Evolutionary conservation across 2,113 vertebrate species (phyloP), one percentile per base, ranked within the genome.

Genomic region (Hydrochoerus hydrochaeris): DNA sequence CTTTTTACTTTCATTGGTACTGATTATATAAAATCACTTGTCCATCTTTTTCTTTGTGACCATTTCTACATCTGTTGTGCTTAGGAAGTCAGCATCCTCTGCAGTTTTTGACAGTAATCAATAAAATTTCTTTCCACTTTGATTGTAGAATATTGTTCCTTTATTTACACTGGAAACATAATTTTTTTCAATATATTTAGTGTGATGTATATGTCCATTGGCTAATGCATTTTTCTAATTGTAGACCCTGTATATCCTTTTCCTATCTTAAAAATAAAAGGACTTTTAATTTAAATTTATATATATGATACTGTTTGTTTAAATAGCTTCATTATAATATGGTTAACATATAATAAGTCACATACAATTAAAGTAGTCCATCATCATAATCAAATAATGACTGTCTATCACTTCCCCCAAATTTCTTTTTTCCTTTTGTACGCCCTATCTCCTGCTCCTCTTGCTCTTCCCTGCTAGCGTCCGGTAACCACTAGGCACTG

Each of bases 241-340:
- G 85, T 75, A 65, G 62, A 67, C 22, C 16, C 80, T 71, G 0
- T 85, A 17, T 85, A 69, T 62, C 54, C 32, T 73, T 73, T 90
- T 81, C 24, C 86, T 90, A 49, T 89, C 35, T 91, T 89, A 93
- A 92, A 92, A 80, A 54, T 52, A 63, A 93, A 95, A 90, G 60
- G n/a, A 35, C 16, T 54, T 86, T 80, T 80, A 78, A 54, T 81
- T 54, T 71, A 78, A 87, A 95, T 93, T 73, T 89, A 35, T 85
- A 73, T 88, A 38, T 16, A 88, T 24, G 46, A 67, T 89, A 38
- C 16, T 62, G 44, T 38, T 75, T 75, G 13, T 77, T 94, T 82
- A 77, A 69, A 54, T 69, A 78, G 63, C 19, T 75, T 91, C 49
- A 49, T 80, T 80, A 54, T 75, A 14, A 1, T 75, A 46, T 75